phyloP scores from a whole-genome alignment of 2,797 vertebrate species.

The Enteromius radiatus region DNA sequence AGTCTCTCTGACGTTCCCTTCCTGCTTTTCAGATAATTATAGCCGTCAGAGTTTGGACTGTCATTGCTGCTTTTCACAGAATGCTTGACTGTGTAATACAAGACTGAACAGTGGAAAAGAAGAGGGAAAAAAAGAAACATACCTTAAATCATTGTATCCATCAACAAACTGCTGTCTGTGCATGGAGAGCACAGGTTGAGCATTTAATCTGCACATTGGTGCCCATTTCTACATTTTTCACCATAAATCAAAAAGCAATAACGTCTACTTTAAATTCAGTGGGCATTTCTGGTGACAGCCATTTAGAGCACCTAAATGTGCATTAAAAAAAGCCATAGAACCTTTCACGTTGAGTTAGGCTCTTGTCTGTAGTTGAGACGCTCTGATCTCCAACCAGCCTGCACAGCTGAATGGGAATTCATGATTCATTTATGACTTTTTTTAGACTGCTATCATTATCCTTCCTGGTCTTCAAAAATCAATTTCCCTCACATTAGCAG shows the following conservation, averaged over 20 bases:
- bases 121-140: not conserved
- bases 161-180: slow-evolving; percentile 33
- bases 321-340: not conserved
- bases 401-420: slow-evolving; percentile 57
- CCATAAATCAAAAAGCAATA: slow-evolving; percentile 33
- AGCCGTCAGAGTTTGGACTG: slow-evolving; percentile 38
- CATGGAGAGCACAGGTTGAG: slow-evolving; percentile 2
- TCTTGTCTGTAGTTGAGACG: slow-evolving; percentile 5
- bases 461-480: slow-evolving; percentile 57
- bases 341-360: slow-evolving; percentile 27
- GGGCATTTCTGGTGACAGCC: slow-evolving; percentile 30
- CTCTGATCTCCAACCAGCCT: slow-evolving; percentile 43
- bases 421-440: slow-evolving; percentile 67
- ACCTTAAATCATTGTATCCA: slow-evolving; percentile 19
- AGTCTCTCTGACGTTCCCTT: slow-evolving; percentile 23
- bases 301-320: slow-evolving; percentile 38
- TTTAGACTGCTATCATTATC: slow-evolving; percentile 60
- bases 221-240: slow-evolving; percentile 18
- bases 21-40: slow-evolving; percentile 49
- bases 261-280: slow-evolving; percentile 34
- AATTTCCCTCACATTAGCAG: slow-evolving; percentile 55
- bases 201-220: slow-evolving; percentile 32
- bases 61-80: slow-evolving; percentile 34
- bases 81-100: slow-evolving; percentile 20
- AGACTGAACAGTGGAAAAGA: slow-evolving; percentile 26